Evolutionary conservation across 2,888 invertebrate species (phyloP).

Genomic region (Chrysina gloriosa): DNA sequence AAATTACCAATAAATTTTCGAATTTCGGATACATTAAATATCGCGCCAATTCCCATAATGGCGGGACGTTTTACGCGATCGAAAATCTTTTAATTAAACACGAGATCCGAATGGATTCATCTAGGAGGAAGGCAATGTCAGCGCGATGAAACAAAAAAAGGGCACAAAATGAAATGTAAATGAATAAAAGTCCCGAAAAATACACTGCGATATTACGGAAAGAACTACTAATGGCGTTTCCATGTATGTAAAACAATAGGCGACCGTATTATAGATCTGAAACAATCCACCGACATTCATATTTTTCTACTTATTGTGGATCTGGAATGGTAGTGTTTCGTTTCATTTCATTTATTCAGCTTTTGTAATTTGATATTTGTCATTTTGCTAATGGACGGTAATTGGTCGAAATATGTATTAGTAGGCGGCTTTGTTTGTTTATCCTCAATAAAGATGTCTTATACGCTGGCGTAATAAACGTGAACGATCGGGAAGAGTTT

Average conservation of each 20-base stretch:
- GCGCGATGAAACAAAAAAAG: not conserved
- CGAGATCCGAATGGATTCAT: not conserved
- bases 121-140: not conserved
- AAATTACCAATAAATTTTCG: not conserved
- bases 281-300: slow-evolving; percentile 26
- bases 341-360: slow-evolving; percentile 22
- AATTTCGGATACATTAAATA: not conserved
- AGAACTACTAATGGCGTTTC: slow-evolving; percentile 41
- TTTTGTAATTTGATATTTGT: slow-evolving; percentile 26
- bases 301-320: slow-evolving; percentile 33
- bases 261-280: slow-evolving; percentile 4
- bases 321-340: slow-evolving; percentile 1
- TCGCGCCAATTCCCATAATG: not conserved
- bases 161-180: slow-evolving; percentile 6
- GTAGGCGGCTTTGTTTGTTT: not conserved
- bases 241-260: slow-evolving; percentile 41
- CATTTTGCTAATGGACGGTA: slow-evolving; percentile 31
- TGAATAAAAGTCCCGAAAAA: slow-evolving; percentile 15
- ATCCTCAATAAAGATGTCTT: too few relatives aligned
- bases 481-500: too few relatives aligned
- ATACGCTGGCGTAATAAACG: too few relatives aligned
- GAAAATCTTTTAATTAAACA: slow-evolving; percentile 25
- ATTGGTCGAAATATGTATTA: slow-evolving; percentile 15
- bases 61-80: slow-evolving; percentile 5
- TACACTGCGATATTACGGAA: slow-evolving; percentile 12